Evolutionary conservation across 1,140 invertebrate genomes (phyloP), one percentile per base, ranked within the genome.

Genomic region (Drosophila arawakana): DNA sequence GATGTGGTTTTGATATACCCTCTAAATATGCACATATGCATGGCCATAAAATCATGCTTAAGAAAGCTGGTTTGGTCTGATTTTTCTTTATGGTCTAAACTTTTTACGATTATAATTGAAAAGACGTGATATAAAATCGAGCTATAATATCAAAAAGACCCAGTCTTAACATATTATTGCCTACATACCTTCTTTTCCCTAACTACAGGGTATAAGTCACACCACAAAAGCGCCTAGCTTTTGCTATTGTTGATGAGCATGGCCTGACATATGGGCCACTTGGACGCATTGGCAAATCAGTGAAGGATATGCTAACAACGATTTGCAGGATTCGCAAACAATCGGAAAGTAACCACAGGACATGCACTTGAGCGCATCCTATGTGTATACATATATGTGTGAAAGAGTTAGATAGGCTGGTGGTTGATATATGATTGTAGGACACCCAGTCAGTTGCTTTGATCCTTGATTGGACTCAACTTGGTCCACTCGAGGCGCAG

Each of bases 291-390:
- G 34, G 47, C 34, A 71, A 80, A 75, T 68, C 68, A 47, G 60
- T 43, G 55, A 75, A 72, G 81, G 77, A 84, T 80, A 84, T 84
- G 81, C 84, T 52, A 77, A 88, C 80, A 83, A 62, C 25, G 21
- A 55, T 18, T n/a, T 39, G 35, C n/a, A 63, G 74, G 69, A 70
- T 43, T 60, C 65, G 81, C 60, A 72, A 76, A 83, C 67, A 85
- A 82, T 85, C 73, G 60, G 65, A 37, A 73, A 89, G 84, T 83
- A 89, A 84, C 84, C 84, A 78, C 84, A 89, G 84, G 84, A 89
- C 75, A 84, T 89, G 80, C 84, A 84, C 84, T 84, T 82, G 82
- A 81, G n/a, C 71, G 76, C 82, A 86, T 86, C 54, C 18, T 37
- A 54, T 59, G 50, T 59, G 25, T 70, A 21, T 21, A 30, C 25